phyloP scores from a whole-genome alignment of 1,140 invertebrate species.

The Bombus polaris region DNA sequence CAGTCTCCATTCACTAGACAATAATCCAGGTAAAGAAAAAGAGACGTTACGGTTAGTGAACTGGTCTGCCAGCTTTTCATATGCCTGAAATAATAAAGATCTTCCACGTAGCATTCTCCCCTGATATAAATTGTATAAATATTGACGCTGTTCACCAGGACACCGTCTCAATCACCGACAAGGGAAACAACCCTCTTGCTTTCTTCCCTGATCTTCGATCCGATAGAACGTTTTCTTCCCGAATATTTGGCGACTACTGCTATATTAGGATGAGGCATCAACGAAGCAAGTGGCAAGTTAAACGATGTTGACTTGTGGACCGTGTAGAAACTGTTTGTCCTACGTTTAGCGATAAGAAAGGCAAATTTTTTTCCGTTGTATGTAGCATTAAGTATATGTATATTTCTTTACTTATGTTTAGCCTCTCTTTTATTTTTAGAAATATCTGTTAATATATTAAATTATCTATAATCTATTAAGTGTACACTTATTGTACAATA shows the following conservation, averaged over 20 bases:
- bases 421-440: not conserved
- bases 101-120: not conserved
- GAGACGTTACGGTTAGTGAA: slow-evolving; percentile 5
- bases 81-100: slow-evolving; percentile 65
- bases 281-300: not conserved
- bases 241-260: not conserved
- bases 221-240: not conserved
- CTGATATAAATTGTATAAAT: slow-evolving; percentile 54
- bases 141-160: slow-evolving; percentile 39
- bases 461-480: not conserved
- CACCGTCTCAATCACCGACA: not conserved
- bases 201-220: not conserved
- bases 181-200: not conserved
- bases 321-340: not conserved
- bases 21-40: not conserved
- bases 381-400: too few species aligned
- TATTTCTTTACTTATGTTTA: too few species aligned
- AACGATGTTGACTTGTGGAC: not conserved
- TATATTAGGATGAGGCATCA: not conserved
- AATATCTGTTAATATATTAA: not conserved
- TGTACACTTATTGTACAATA: not conserved
- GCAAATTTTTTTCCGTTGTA: not conserved
- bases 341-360: not conserved
- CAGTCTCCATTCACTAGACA: not conserved
- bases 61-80: slow-evolving; percentile 24